Percentiles rank a stretch among this genome's conserved stretches.
Conservation (phyloP, 2,888 invertebrate genomes). For the Itoplectis maculator region DNA sequence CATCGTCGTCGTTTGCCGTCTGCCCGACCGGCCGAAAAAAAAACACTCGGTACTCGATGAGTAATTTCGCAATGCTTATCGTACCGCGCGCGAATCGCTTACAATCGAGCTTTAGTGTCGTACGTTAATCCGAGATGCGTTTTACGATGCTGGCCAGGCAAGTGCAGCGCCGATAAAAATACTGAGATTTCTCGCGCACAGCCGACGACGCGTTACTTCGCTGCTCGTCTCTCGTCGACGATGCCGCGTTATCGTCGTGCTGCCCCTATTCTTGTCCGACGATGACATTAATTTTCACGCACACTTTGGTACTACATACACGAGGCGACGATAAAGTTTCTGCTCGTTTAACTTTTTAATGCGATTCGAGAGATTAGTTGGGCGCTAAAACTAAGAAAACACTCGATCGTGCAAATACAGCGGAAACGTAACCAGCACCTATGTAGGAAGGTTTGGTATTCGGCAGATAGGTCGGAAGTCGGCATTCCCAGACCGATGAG, state of each 20-base stretch:
- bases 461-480: not conserved
- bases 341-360: not conserved
- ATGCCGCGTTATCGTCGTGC: not conserved
- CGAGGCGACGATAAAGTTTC: not conserved
- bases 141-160: slow-evolving; percentile 23
- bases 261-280: not conserved
- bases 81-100: slow-evolving; percentile 45
- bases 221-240: not conserved
- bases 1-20: not conserved
- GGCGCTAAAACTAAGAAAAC: not conserved
- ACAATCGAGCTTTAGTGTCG: slow-evolving; percentile 52
- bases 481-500: slow-evolving; percentile 2
- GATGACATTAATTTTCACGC: not conserved
- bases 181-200: not conserved
- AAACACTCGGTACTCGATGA: not conserved
- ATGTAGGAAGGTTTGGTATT: not conserved
- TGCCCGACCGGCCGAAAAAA: not conserved
- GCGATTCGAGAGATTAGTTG: not conserved
- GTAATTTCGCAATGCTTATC: slow-evolving; percentile 29
- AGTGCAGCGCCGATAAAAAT: slow-evolving; percentile 34
- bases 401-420: no score
- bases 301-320: not conserved
- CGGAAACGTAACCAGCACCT: no score
- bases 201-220: slow-evolving; percentile 3
- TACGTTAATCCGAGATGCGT: slow-evolving; percentile 42